These are phyloP conservation scores for Drosophila parabipectinata DNA, from an alignment of 1,140 invertebrate genomes.

Conservation along the genomic window DNA sequence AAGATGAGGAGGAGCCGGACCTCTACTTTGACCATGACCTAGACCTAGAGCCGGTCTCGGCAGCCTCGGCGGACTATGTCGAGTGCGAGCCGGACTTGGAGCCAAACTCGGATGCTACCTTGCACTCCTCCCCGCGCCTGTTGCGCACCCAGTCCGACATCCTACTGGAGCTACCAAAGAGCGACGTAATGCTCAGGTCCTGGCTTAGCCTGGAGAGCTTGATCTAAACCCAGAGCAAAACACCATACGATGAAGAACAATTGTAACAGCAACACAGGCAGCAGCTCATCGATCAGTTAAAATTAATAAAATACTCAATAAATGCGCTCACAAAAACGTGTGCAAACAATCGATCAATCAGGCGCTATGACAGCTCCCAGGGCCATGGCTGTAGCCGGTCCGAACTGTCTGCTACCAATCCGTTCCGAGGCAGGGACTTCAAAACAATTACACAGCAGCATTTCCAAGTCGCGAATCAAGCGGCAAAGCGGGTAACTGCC, in stretches of 20 bases:
- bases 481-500: conserved; percentile 3
- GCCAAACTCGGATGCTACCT: neutral
- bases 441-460: conserved; percentile 83
- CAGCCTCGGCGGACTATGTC: neutral
- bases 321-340: conserved; percentile 81
- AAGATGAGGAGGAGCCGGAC: neutral
- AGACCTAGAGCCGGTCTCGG: neutral
- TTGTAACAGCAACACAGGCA: conserved; percentile 20
- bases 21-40: neutral
- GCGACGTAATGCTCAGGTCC: neutral
- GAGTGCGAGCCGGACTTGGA: neutral
- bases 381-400: conserved; percentile 19
- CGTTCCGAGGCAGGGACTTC: conserved; percentile 64
- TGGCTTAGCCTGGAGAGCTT: neutral
- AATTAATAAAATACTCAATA: conserved; percentile 83
- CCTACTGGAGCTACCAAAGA: neutral
- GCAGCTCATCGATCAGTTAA: conserved; percentile 75
- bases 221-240: neutral
- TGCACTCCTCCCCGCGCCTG: neutral
- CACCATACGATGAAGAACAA: neutral
- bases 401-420: conserved; percentile 4
- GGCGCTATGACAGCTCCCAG: conserved; percentile 61
- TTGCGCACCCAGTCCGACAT: neutral
- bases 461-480: conserved; percentile 35
- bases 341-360: conserved; percentile 84